These are phyloP conservation scores for Gasterosteus nipponicus DNA, from an alignment of 2,113 vertebrate species.

Conservation along the genomic window DNA sequence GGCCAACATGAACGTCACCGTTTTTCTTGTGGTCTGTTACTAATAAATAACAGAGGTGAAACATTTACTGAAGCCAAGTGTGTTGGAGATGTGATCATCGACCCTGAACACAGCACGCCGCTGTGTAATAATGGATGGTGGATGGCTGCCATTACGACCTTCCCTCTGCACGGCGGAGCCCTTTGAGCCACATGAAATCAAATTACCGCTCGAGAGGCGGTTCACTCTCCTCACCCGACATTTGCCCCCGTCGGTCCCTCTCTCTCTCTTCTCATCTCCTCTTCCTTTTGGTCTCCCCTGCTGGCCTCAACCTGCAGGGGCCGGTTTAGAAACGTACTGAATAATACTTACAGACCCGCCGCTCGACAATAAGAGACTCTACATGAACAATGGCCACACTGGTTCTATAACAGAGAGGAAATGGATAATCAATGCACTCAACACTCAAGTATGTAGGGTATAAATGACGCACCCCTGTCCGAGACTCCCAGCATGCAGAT, in stretches of 20 bases:
- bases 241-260: conserved; percentile 10
- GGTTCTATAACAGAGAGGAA: not conserved
- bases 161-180: conserved; percentile 59
- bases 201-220: conserved; percentile 74
- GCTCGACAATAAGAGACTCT: not conserved
- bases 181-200: conserved; percentile 73
- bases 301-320: not conserved
- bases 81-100: conserved; percentile 67
- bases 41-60: conserved; percentile 63
- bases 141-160: conserved; percentile 72
- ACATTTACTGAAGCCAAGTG: conserved; percentile 57
- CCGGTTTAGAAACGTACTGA: not conserved
- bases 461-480: not conserved
- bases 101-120: conserved; percentile 64
- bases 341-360: not conserved
- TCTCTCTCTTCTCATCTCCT: conserved; percentile 1
- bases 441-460: not conserved
- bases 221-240: conserved; percentile 45
- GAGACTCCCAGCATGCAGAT: not conserved
- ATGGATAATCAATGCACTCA: not conserved
- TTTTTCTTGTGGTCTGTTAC: conserved; percentile 42
- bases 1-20: conserved; percentile 32
- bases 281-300: conserved; percentile 10
- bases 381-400: not conserved
- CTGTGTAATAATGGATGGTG: conserved; percentile 70